phyloP scores from a whole-genome alignment of 2,797 vertebrate species.

The Pipistrellus kuhlii region DNA sequence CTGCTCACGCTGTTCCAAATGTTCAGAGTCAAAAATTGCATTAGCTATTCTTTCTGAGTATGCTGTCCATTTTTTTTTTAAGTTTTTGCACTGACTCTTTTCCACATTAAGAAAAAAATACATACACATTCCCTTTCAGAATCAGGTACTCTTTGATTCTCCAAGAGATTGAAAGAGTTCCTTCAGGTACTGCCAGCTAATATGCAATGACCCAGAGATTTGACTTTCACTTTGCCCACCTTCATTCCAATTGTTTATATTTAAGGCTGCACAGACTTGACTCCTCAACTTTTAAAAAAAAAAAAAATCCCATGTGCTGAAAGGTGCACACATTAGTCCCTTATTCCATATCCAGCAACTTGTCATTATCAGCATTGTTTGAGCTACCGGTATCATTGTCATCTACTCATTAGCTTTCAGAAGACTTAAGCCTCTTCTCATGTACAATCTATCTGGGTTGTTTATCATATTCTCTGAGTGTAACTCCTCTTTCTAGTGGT shows the following conservation, averaged over 20 bases:
- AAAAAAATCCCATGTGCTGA: constrained; percentile 58
- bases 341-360: constrained; percentile 1
- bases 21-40: constrained; percentile 68
- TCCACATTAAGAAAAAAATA: constrained; percentile 42
- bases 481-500: constrained; percentile 41
- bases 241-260: constrained; percentile 66
- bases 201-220: constrained; percentile 1
- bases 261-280: constrained; percentile 63
- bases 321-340: constrained; percentile 56
- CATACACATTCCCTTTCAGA: background rate
- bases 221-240: constrained; percentile 50
- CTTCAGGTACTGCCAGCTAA: background rate
- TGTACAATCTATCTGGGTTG: constrained; percentile 46
- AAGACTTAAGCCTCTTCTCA: constrained; percentile 66
- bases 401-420: constrained; percentile 72
- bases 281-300: too few species aligned
- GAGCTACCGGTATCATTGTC: constrained; percentile 55
- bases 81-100: constrained; percentile 51
- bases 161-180: background rate
- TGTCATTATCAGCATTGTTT: constrained; percentile 60
- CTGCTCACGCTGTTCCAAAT: constrained; percentile 52
- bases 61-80: constrained; percentile 65
- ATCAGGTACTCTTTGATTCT: constrained; percentile 40
- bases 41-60: constrained; percentile 76
- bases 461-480: constrained; percentile 76